phyloP scores from a whole-genome alignment of 2,888 invertebrate genomes.

The Chrysina gloriosa region DNA sequence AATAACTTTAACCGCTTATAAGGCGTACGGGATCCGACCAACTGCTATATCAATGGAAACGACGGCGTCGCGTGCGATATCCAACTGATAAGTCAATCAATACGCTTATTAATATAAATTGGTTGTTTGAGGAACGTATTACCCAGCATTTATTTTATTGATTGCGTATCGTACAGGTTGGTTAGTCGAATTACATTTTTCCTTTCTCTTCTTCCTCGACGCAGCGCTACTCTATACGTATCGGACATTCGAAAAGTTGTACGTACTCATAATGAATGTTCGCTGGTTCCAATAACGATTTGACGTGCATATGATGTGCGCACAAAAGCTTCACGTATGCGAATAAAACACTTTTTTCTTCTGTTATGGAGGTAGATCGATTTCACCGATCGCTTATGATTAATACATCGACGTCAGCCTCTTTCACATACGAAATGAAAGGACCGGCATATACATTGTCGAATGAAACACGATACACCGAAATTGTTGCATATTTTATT shows the following conservation, averaged over 20 bases:
- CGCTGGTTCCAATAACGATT: not conserved
- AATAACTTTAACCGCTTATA: conserved; percentile 14
- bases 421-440: not conserved
- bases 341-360: conserved; percentile 12
- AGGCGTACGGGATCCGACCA: not conserved
- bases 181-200: not conserved
- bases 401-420: conserved; percentile 12
- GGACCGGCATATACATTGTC: no score
- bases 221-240: no score
- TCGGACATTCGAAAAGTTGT: no score
- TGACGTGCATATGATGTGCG: not conserved
- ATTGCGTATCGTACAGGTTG: conserved; percentile 17
- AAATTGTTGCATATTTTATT: no score
- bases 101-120: conserved; percentile 43
- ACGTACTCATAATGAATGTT: not conserved
- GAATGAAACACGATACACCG: no score
- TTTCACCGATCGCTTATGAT: conserved; percentile 8
- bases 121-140: conserved; percentile 33
- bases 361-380: not conserved
- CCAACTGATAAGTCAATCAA: conserved; percentile 38
- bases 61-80: conserved; percentile 35
- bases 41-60: conserved; percentile 29
- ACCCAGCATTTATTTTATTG: conserved; percentile 28
- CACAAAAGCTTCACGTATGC: conserved; percentile 7
- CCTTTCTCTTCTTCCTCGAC: not conserved